phyloP scores from a whole-genome alignment of 2,797 vertebrate species.

The Denticeps clupeoides region DNA sequence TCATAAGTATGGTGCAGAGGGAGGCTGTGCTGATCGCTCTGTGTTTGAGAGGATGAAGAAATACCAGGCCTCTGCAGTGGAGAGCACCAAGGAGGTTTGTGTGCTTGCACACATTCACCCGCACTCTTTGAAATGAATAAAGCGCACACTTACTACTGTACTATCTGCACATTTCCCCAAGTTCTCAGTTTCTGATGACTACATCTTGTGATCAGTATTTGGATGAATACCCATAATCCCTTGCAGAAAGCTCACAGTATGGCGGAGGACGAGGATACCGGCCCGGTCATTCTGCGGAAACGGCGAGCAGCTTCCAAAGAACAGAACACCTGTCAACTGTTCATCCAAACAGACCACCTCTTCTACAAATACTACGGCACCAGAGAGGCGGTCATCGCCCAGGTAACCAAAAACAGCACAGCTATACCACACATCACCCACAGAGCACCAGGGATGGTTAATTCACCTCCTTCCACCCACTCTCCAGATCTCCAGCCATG shows the following conservation, averaged over 20 bases:
- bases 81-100: slow-evolving; percentile 63
- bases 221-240: too few relatives aligned
- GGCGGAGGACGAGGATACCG: slow-evolving; percentile 33
- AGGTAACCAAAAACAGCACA: slow-evolving; percentile 53
- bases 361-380: slow-evolving; percentile 77
- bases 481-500: slow-evolving; percentile 89
- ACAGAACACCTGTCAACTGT: slow-evolving; percentile 90
- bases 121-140: too few relatives aligned
- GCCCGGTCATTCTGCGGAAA: slow-evolving; percentile 73
- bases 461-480: neutral
- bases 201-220: too few relatives aligned
- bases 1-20: slow-evolving; percentile 88
- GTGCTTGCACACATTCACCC: slow-evolving; percentile 6
- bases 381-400: slow-evolving; percentile 86
- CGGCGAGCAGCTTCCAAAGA: slow-evolving; percentile 76
- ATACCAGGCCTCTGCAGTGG: slow-evolving; percentile 73
- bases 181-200: too few relatives aligned
- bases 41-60: slow-evolving; percentile 90
- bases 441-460: too few relatives aligned
- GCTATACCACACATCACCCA: neutral
- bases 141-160: too few relatives aligned
- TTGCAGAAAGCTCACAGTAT: too few relatives aligned
- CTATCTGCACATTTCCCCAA: too few relatives aligned
- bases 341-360: slow-evolving; percentile 91
- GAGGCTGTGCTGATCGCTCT: slow-evolving; percentile 86